Evolutionary conservation across 1,140 invertebrate genomes (phyloP), one percentile per base, ranked within the genome.

Genomic region (Pentalonia nigronervosa): DNA sequence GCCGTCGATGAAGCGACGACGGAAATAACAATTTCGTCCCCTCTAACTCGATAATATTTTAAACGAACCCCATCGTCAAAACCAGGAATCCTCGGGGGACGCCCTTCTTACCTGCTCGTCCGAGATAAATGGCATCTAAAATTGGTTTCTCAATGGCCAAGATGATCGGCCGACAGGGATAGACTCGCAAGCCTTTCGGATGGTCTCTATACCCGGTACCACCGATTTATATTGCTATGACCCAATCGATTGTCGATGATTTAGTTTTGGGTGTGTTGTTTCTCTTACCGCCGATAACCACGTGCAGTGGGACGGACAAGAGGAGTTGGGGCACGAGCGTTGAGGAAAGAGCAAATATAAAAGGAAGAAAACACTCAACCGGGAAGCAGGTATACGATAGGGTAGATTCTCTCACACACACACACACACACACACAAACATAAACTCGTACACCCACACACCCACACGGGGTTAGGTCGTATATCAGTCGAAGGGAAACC

Each of bases 131-230:
- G 81, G 50, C n/a, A 21, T 48, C 81, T 7, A 53, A 93, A 93
- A 93, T 93, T 93, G 91, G 91, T 93, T 93, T 93, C 81, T 84
- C 91, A 86, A 93, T 86, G 56, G 91, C 91, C 81, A 9, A 41
- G 91, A 93, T 93, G 76, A 86, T 93, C 76, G 91, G 91, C 81
- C 48, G 91, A 93, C 91, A 9, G 76, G 91, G 91, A 92, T 92
- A 92, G 76, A 92, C 47, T 83, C 76, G n/a, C 60, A 81, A 60
- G 67, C 90, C 45, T 76, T 91, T 34, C 36, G 36, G 90, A 23
- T 36, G 67, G 91, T 92, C 47, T 92, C 47, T 34, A 30, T 76
- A 4, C 90, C 36, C 30, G 50, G 9, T 60, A 47, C 41, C 90
- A 41, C 41, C 41, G 67, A 92, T 92, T 92, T 92, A 92, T 92